These are phyloP conservation scores for Peromyscus californicus DNA, from an alignment of 2,113 vertebrate genomes.

Conservation along the genomic window DNA sequence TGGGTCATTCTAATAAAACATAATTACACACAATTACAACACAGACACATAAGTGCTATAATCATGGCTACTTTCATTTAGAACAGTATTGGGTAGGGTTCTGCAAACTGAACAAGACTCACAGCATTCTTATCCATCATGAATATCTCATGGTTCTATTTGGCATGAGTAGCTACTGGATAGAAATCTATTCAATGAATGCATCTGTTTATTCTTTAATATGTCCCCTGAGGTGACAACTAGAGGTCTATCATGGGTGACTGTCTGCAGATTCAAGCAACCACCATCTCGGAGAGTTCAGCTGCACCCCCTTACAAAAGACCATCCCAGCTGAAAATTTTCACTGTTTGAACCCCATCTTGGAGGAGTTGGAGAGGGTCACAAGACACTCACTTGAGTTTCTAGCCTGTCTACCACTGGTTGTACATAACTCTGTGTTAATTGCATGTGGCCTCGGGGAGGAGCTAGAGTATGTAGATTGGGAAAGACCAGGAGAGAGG, in stretches of 20 bases:
- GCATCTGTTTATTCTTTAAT: background rate
- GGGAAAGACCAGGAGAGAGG: background rate
- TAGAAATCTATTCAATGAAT: background rate
- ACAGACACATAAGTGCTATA: background rate
- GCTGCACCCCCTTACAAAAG: background rate
- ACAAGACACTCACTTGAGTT: background rate
- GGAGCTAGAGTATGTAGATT: background rate
- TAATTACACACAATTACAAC: background rate
- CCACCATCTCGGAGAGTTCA: background rate
- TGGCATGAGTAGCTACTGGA: background rate
- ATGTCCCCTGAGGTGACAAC: background rate
- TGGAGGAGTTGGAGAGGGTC: background rate
- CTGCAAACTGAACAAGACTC: background rate
- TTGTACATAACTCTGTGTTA: background rate
- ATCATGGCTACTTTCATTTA: background rate
- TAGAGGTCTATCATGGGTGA: background rate
- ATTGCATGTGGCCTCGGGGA: background rate
- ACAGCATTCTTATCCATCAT: background rate
- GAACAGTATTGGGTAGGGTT: background rate
- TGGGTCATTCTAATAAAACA: background rate
- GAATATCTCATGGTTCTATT: background rate
- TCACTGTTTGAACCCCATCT: background rate
- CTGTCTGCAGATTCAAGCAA: background rate
- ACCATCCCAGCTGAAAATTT: background rate
- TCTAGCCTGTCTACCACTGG: background rate